Base-by-base conservation (phyloP, 1,140 invertebrate species). In the Diachasma alloeum region DNA sequence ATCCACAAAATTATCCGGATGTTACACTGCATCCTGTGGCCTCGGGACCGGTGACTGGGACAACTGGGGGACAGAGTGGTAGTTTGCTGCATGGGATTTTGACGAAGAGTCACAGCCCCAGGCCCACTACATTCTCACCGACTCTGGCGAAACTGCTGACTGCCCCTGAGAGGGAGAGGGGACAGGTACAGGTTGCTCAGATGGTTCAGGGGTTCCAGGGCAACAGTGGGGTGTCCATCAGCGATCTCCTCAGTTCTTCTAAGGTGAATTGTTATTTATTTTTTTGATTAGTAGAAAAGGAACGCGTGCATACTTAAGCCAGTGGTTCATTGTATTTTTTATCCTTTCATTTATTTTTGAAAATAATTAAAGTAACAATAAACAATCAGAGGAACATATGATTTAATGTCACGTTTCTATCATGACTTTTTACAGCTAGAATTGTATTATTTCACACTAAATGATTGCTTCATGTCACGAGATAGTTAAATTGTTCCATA, bases 101-200 rank as follows among this genome's bases (percentile, higher is more conserved):
- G 17, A 95, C 94, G 0, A 95, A 85, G 86, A 89, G 86, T 37
- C 89, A 87, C 84, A 89, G 83, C n/a, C 86, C 85, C 72, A 85
- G 84, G 84, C 90, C 87, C 19, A 91, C 92, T 1, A 91, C 92
- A 9, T 95, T 94, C 88, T 95, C 94, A 79, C 94, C 94, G 68
- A 96, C 94, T 70, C 91, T 96, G 85, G 94, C 94, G 63, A 91
- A 94, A 87, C 91, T 96, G 78, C 89, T 96, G 76, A 96, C 94
- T 36, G 93, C 94, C 67, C 92, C 92, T 10, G 92, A 93, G 82
- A 87, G 91, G 79, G 86, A 89, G 22, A 83, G 89, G 78, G 85
- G 75, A 73, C 87, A 83, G 86, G 85, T 77, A 24, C 75, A 82
- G 22, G 73, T 82, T 24, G 80, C 83, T 5, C 88, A 89, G 42